Evolutionary conservation across 1,140 invertebrate genomes (phyloP).

Genomic region (Zaprionus davidi): DNA sequence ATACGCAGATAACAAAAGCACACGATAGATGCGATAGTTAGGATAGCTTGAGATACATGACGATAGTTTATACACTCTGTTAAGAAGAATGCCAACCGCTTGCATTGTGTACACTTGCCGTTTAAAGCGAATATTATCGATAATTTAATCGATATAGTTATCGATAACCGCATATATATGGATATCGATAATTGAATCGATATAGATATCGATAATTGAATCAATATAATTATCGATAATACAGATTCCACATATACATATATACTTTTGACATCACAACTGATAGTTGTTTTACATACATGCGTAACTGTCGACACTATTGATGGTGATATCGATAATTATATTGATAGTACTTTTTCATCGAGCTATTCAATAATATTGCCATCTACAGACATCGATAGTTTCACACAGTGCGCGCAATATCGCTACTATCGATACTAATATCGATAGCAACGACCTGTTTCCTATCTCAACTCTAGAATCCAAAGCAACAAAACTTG

Average conservation of each 20-base stretch:
- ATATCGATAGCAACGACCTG: background rate
- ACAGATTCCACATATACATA: too few relatives aligned
- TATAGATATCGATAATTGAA: background rate
- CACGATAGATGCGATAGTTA: background rate
- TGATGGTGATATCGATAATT: too few relatives aligned
- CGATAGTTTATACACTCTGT: background rate
- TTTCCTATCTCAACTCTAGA: constrained; percentile 7
- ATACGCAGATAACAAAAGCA: background rate
- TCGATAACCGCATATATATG: too few relatives aligned
- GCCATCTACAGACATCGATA: background rate
- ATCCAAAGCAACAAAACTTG: constrained; percentile 42
- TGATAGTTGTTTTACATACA: too few relatives aligned
- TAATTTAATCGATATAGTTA: background rate
- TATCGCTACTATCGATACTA: background rate
- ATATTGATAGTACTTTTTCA: background rate
- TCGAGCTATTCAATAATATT: background rate
- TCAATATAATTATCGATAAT: background rate
- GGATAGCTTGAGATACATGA: background rate
- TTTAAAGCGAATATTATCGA: background rate
- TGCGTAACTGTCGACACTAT: too few relatives aligned
- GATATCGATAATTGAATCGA: too few relatives aligned
- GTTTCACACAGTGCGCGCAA: background rate
- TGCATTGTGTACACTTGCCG: background rate
- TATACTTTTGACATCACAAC: too few relatives aligned
- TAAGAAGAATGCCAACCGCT: background rate